Base-by-base conservation (phyloP, 2,113 vertebrate genomes). In the Campylorhamphus procurvoides region DNA sequence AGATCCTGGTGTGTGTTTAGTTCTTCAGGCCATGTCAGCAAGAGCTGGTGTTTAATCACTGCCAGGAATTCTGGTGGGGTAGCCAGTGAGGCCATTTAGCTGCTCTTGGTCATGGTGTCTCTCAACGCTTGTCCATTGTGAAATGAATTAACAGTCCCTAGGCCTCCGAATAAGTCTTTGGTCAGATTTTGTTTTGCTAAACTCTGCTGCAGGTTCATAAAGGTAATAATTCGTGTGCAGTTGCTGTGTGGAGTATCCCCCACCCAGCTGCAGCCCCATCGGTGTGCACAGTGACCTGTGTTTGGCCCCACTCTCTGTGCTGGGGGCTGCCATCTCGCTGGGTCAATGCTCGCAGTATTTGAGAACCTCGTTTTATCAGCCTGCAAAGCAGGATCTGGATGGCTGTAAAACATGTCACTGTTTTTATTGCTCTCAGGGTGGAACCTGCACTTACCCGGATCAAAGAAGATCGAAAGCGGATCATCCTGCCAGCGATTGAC, bases 401-500 rank as follows among this genome's bases (percentile, higher is more conserved):
- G 75, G 44, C 84, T 93, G 33, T 80, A 31, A 93, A 55, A 14
- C 35, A 1, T 5, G 60, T 52, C 79, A 37, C 87, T 92, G 42
- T 72, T 93, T 24, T 58, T 89, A 0, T 85, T 90, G 59, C 95
- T 88, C n/a, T 5, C 97, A 99, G 99, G 99, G 98, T 98, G 12
- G 99, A 99, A 88, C 99, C 99, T 0, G 98, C 99, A 3, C 98
- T 99, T 8, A 98, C 98, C 4, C 98, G 99, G 56, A 99, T 99
- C 96, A 99, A 98, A 88, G 99, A 99, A 87, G 99, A 99, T 92
- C 98, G 98, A 47, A 98, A 98, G 28, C 98, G 99, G 64, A 99
- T 99, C 83, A 98, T 99, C 92, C 97, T 99, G 72, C 99, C 99
- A 0, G 99, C 99, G 18, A 99, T 99, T 9, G 99, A 99, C 98